These are phyloP conservation scores for Chelon auratus DNA, from an alignment of 2,797 vertebrate genomes.

Conservation along the genomic window DNA sequence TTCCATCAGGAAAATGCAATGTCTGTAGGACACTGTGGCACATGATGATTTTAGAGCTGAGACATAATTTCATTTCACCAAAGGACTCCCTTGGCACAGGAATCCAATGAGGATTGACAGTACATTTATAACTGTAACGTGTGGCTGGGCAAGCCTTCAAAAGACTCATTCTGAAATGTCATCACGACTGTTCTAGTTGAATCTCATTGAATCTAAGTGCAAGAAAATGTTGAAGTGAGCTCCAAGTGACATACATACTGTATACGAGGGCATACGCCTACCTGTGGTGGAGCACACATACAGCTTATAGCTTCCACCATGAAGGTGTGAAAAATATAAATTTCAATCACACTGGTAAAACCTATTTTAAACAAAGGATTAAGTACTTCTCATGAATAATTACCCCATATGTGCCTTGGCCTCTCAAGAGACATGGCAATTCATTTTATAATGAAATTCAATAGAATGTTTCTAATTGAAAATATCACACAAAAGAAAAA, in stretches of 20 bases:
- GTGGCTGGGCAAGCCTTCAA: constrained; percentile 62
- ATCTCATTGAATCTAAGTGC: constrained; percentile 56
- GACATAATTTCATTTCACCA: constrained; percentile 77
- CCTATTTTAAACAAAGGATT: constrained; percentile 62
- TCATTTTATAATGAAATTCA: constrained; percentile 67
- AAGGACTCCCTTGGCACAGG: constrained; percentile 70
- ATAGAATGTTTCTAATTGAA: constrained; percentile 73
- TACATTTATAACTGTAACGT: constrained; percentile 71
- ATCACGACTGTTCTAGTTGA: constrained; percentile 50
- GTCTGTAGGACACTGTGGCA: constrained; percentile 62
- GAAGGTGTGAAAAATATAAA: constrained; percentile 28
- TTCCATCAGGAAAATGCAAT: constrained; percentile 55
- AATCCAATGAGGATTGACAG: constrained; percentile 74
- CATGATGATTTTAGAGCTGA: constrained; percentile 64
- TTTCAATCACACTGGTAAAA: constrained; percentile 33
- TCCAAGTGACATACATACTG: constrained; percentile 53
- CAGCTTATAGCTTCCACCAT: constrained; percentile 15
- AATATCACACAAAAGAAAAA: constrained; percentile 35
- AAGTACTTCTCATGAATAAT: constrained; percentile 65
- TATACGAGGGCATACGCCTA: constrained; percentile 46
- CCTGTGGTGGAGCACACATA: constrained; percentile 21
- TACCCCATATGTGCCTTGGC: constrained; percentile 46
- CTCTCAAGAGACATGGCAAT: constrained; percentile 48
- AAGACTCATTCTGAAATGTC: constrained; percentile 69
- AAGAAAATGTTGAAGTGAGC: constrained; percentile 54